Evolutionary conservation across 2,797 vertebrate genomes (phyloP), one percentile per base, ranked within the genome.

Genomic region (Lophotriccus pileatus): DNA sequence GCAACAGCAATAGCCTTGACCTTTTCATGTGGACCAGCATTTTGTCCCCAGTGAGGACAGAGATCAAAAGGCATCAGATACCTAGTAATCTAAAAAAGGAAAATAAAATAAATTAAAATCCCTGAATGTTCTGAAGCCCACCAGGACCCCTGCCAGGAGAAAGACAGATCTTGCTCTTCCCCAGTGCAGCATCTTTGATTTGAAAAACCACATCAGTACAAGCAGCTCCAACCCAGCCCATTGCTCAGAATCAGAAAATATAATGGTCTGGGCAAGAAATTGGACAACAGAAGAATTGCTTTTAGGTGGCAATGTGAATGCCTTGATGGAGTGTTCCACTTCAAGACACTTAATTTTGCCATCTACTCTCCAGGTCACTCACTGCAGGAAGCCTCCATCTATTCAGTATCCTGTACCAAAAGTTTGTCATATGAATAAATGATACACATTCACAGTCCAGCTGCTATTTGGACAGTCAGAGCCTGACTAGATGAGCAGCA

Each of bases 391-490:
- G 37, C 63, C 56, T 91, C 85, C 63, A 62, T 72, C 84, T 84
- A 84, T 39, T 55, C 89, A 58, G 55, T n/a, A 76, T 47, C 73
- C 83, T n/a, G 19, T 58, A 47, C 81, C 89, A 85, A 27, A 91
- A 87, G 46, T 90, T 62, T 95, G 75, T 89, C 88, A 47, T 18
- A 24, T 32, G 58, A 92, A 76, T 75, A 47, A 91, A 83, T 28
- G 77, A 69, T 89, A 17, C 36, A 83, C 58, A 92, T 91, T 93
- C 89, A 79, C 44, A 68, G 83, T 72, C 92, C 91, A 92, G 94
- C 81, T 94, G 91, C 95, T 95, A 8, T 82, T 66, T 86, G 95
- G 69, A 87, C 83, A 95, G 93, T 79, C 85, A 49, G 5, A 93
- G 64, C 47, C 93, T 87, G 84, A 25, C 68, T 16, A 68, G 90